A percentile compares a stretch with the other conserved stretches of the same genome.
phyloP scores from a whole-genome alignment of 2,888 invertebrate species.

The Chelonus formosanus region DNA sequence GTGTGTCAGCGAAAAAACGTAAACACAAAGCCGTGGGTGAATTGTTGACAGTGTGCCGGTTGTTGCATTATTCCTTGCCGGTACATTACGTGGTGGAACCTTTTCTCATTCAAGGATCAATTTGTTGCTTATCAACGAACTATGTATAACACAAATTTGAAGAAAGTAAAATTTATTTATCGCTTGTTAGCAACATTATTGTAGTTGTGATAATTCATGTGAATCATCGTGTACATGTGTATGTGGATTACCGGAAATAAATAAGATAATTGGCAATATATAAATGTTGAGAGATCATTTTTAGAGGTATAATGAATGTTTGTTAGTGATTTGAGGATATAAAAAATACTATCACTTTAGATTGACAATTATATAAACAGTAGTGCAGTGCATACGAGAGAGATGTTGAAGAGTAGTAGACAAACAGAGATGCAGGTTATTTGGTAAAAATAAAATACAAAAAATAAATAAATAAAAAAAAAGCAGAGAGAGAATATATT shows the following conservation, averaged over 20 bases:
- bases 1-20: conserved; percentile 59
- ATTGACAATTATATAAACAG: no score
- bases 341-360: not conserved
- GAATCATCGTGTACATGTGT: not conserved
- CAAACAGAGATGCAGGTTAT: no score
- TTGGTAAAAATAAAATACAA: no score
- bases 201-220: not conserved
- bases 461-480: not conserved
- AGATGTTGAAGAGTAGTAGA: no score
- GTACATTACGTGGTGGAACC: not conserved
- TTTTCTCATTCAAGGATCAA: not conserved
- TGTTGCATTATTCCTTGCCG: conserved; percentile 10
- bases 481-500: not conserved
- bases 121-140: no score
- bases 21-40: conserved; percentile 45
- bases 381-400: no score
- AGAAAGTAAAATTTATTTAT: no score
- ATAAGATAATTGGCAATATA: not conserved
- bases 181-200: no score
- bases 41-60: conserved; percentile 42
- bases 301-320: no score
- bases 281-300: not conserved
- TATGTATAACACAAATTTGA: no score
- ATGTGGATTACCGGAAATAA: not conserved
- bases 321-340: not conserved